phyloP scores from a whole-genome alignment of 2,797 vertebrate species.

The Helarctos malayanus region DNA sequence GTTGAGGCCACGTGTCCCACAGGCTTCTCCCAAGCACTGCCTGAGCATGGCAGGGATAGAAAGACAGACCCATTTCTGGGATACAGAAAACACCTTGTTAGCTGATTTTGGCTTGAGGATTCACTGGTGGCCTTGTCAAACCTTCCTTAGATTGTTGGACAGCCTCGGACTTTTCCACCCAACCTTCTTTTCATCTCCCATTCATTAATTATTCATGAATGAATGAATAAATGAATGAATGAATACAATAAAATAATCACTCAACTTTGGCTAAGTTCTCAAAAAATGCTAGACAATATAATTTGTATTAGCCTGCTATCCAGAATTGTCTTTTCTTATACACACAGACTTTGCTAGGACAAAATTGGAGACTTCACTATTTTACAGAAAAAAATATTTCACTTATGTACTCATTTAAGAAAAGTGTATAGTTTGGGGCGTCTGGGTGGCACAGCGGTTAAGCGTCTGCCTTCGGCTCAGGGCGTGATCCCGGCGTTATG shows the following conservation, averaged over 20 bases:
- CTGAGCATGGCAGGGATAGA: neutral
- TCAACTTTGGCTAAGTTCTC: neutral
- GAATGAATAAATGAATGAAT: neutral
- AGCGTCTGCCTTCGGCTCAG: too few relatives aligned
- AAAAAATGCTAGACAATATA: neutral
- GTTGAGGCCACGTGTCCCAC: neutral
- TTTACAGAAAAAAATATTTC: slow-evolving; percentile 11
- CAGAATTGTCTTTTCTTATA: neutral
- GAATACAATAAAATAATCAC: slow-evolving; percentile 1
- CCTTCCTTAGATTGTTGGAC: neutral
- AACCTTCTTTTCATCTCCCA: neutral
- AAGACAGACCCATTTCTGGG: neutral
- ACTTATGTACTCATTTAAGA: neutral
- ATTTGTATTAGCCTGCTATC: neutral
- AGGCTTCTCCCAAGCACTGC: neutral
- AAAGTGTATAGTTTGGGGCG: neutral
- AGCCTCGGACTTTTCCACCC: neutral
- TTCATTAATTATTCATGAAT: neutral
- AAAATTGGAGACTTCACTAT: neutral
- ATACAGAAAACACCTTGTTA: slow-evolving; percentile 10
- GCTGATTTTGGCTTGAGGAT: neutral
- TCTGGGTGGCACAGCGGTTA: too few relatives aligned
- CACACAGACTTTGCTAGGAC: neutral
- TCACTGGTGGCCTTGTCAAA: neutral
- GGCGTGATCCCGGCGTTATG: too few relatives aligned